phyloP scores from a whole-genome alignment of 2,797 vertebrate genomes.

The Poeciliopsis turneri region DNA sequence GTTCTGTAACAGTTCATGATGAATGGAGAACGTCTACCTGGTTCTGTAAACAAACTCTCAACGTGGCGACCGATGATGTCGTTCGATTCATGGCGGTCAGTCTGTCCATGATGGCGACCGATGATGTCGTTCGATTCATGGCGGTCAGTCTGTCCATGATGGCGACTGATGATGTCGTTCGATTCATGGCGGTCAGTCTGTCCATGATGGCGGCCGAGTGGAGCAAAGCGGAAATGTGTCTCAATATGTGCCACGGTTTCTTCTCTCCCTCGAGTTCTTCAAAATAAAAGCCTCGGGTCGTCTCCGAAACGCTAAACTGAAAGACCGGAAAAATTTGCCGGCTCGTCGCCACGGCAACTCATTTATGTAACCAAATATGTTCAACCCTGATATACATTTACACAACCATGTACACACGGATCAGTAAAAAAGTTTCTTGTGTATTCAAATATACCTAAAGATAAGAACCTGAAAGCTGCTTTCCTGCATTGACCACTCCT shows the following conservation, averaged over 20 bases:
- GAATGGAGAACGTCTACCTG: slow-evolving; percentile 43
- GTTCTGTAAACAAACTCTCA: slow-evolving; percentile 69
- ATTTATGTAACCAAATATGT: slow-evolving; percentile 79
- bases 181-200: slow-evolving; percentile 26
- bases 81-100: slow-evolving; percentile 25
- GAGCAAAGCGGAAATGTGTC: slow-evolving; percentile 4
- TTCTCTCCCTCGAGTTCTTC: slow-evolving; percentile 71
- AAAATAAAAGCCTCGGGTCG: slow-evolving; percentile 79
- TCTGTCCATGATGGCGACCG: not conserved
- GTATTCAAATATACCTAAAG: slow-evolving; percentile 83
- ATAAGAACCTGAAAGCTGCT: slow-evolving; percentile 82
- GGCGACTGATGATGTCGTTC: slow-evolving; percentile 1
- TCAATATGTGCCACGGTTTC: slow-evolving; percentile 61
- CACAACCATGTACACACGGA: slow-evolving; percentile 77
- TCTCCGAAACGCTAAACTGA: slow-evolving; percentile 67
- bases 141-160: slow-evolving; percentile 18
- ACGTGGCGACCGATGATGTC: slow-evolving; percentile 21
- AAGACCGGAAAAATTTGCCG: slow-evolving; percentile 58
- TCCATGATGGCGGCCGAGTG: not conserved
- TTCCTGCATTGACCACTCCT: slow-evolving; percentile 67
- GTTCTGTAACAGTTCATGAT: slow-evolving; percentile 61
- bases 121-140: slow-evolving; percentile 13
- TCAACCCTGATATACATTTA: slow-evolving; percentile 85
- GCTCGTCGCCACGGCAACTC: slow-evolving; percentile 70
- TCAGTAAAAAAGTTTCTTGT: slow-evolving; percentile 69